A percentile compares a stretch with the other conserved stretches of the same genome.
phyloP scores from a whole-genome alignment of 2,113 vertebrate genomes.

The Turnix velox region DNA sequence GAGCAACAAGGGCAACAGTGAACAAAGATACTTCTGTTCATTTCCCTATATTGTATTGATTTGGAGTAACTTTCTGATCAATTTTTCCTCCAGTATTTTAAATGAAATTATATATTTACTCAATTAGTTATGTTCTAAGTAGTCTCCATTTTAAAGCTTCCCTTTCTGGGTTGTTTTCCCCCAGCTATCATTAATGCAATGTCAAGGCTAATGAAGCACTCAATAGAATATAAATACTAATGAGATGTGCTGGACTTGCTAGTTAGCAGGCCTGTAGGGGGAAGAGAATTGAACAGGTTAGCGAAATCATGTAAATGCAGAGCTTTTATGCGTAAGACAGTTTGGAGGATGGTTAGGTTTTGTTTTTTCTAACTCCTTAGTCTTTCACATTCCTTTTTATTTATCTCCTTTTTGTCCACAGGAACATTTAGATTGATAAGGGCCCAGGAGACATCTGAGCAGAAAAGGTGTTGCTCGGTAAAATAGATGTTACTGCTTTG shows the following conservation, averaged over 20 bases:
- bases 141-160: constrained; percentile 7
- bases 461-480: background rate
- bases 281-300: background rate
- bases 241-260: background rate
- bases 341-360: background rate
- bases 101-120: constrained; percentile 14
- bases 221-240: constrained; percentile 25
- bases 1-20: background rate
- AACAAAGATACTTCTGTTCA: background rate
- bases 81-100: background rate
- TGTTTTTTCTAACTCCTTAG: background rate
- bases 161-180: background rate
- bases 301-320: background rate
- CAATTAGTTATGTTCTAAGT: background rate
- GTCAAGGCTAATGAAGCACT: constrained; percentile 20
- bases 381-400: background rate
- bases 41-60: background rate
- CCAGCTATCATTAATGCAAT: constrained; percentile 15
- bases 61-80: background rate
- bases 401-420: background rate
- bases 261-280: background rate
- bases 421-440: accelerated
- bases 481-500: background rate
- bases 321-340: background rate
- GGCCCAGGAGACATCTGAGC: background rate